phyloP scores from a whole-genome alignment of 1,140 invertebrate genomes.

The Reticulitermes speratus region DNA sequence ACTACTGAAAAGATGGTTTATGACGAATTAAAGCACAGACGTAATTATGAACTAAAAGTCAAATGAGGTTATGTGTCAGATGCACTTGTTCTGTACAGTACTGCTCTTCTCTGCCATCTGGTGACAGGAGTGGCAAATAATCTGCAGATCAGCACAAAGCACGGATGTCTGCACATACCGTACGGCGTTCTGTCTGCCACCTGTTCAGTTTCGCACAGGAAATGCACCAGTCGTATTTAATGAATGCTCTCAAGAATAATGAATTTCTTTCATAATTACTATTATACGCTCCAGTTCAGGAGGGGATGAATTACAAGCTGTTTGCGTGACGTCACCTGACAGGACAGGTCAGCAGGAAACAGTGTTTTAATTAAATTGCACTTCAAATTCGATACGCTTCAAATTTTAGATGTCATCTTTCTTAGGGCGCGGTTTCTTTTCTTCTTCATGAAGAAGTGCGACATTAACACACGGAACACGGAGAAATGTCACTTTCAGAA shows the following conservation, averaged over 20 bases:
- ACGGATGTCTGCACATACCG: background rate
- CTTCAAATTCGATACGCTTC: background rate
- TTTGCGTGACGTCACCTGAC: background rate
- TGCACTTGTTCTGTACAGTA: no score
- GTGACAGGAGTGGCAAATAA: background rate
- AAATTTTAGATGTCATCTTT: background rate
- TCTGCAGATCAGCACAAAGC: background rate
- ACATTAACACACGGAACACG: background rate
- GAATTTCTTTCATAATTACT: slow-evolving; percentile 13
- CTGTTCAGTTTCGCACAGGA: background rate
- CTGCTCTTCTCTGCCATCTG: background rate
- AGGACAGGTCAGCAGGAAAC: background rate
- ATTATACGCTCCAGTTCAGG: background rate
- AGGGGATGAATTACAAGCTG: background rate
- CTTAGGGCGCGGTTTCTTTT: background rate
- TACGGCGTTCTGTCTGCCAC: background rate
- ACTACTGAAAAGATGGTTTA: no score
- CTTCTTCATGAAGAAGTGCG: background rate
- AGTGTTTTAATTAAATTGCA: background rate
- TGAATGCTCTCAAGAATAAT: background rate
- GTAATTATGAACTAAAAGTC: no score
- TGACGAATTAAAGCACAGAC: no score
- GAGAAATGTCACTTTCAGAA: background rate
- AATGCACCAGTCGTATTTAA: background rate
- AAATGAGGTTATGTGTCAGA: no score